Percentiles rank a stretch among this genome's conserved stretches.
These are phyloP conservation scores for Melinopterus prodromus DNA, from an alignment of 2,888 invertebrate genomes.

Conservation along the genomic window DNA sequence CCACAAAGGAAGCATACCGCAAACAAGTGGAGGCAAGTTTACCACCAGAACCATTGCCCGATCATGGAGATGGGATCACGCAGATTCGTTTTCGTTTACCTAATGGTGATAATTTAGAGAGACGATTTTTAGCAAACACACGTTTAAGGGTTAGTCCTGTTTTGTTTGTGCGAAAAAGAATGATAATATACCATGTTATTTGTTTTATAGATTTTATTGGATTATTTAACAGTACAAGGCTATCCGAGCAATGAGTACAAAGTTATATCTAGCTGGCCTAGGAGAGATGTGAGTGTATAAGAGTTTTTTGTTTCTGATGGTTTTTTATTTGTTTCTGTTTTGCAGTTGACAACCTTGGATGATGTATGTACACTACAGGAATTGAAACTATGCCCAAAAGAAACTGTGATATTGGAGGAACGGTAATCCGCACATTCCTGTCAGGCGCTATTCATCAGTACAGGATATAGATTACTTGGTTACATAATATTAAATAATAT, in stretches of 20 bases:
- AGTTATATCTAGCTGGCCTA: conserved; percentile 92
- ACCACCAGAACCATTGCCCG: conserved; percentile 74
- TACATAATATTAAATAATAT: conserved; percentile 31
- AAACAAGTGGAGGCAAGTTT: conserved; percentile 71
- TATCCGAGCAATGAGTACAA: conserved; percentile 89
- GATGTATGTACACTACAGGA: conserved; percentile 78
- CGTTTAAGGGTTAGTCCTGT: conserved; percentile 63
- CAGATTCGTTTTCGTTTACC: conserved; percentile 86
- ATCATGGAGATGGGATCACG: conserved; percentile 64
- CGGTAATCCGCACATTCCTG: conserved; percentile 68
- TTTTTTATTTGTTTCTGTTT: conserved; percentile 28
- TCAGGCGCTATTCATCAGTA: conserved; percentile 14
- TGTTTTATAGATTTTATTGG: conserved; percentile 74
- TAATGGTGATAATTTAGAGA: conserved; percentile 76
- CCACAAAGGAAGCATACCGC: conserved; percentile 76
- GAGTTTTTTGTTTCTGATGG: conserved; percentile 20
- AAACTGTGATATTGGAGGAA: conserved; percentile 93
- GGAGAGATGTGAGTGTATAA: conserved; percentile 84
- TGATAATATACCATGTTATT: conserved; percentile 32
- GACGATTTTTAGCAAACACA: conserved; percentile 75
- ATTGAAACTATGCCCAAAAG: conserved; percentile 90
- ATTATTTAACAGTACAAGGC: conserved; percentile 89
- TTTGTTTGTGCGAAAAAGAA: conserved; percentile 18
- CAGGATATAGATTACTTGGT: conserved; percentile 23
- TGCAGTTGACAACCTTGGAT: conserved; percentile 82